A percentile compares a stretch with the other conserved stretches of the same genome.
These are phyloP conservation scores for Orthonevra nobilis DNA, from an alignment of 2,888 invertebrate species.

Conservation along the genomic window DNA sequence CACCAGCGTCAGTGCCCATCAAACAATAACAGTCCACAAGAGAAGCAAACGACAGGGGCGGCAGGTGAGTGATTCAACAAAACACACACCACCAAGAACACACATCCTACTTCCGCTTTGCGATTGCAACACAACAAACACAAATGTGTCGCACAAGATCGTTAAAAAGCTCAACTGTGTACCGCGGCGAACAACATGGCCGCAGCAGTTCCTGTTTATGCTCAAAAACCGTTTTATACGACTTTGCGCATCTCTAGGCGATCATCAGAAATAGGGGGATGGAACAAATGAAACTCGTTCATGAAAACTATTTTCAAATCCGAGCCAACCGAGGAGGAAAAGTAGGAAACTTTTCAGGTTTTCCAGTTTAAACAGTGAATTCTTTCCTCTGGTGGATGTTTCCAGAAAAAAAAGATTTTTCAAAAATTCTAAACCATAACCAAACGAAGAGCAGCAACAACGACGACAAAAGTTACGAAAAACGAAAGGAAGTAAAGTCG, in stretches of 20 bases:
- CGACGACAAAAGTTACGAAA: slow-evolving; percentile 28
- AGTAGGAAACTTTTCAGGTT: not conserved
- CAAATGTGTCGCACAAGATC: slow-evolving; percentile 37
- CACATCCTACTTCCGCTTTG: slow-evolving; percentile 60
- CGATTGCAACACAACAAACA: slow-evolving; percentile 30
- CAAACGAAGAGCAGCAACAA: slow-evolving; percentile 29
- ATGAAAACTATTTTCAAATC: not conserved
- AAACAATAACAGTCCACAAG: slow-evolving; percentile 20
- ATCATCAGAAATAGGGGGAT: slow-evolving; percentile 16
- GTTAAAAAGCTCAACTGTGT: slow-evolving; percentile 51
- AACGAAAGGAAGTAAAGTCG: slow-evolving; percentile 30
- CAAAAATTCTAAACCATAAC: slow-evolving; percentile 2
- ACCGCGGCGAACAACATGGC: slow-evolving; percentile 2
- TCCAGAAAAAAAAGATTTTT: slow-evolving; percentile 5
- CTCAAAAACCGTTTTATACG: not conserved
- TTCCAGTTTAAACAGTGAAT: no score
- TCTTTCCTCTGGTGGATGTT: no score
- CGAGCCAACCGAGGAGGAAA: not conserved
- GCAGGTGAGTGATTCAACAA: slow-evolving; percentile 67
- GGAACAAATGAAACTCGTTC: not conserved
- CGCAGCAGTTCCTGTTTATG: slow-evolving; percentile 19
- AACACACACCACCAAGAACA: slow-evolving; percentile 41
- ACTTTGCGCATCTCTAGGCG: not conserved
- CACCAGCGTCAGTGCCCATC: no score
- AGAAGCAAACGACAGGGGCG: slow-evolving; percentile 44